Evolutionary conservation across 2,797 vertebrate genomes (phyloP), one percentile per base, ranked within the genome.

Genomic region (Cynopterus sphinx): DNA sequence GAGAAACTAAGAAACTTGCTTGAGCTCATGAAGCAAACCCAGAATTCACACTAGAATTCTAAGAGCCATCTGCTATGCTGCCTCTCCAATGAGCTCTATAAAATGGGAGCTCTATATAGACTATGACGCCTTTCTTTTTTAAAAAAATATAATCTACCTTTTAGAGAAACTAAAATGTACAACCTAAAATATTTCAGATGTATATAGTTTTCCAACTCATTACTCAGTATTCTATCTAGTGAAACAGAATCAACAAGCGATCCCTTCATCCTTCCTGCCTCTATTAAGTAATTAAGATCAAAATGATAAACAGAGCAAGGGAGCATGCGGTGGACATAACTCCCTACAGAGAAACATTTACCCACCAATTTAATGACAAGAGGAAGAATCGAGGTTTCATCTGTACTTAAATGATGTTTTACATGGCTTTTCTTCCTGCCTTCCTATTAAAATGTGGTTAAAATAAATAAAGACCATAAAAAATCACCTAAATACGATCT

Each of bases 91-190:
- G 90, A 85, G 90, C 55, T 90, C 68, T 88, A 73, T 55, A 94
- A 96, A 94, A 96, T 70, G 39, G 39, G 43, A 90, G 83, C 93
- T 97, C 95, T 91, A 87, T 90, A 95, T 67, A 94, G 87, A 94
- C 82, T 9, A 28, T 61, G 75, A 79, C 31, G 65, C 65, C 65
- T 71, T 10, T 63, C 31, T 81, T 68, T 85, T 3, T 31, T 7
- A 31, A 43, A 82, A 82, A 74, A 87, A 63, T 81, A 79, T 63
- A 51, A 41, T 46, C 43, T 57, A 82, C 63, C 49, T 77, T 94
- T 88, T 70, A 63, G 79, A 94, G 81, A 92, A 88, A 92, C 70
- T 43, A 77, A 21, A 91, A 68, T 49, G 51, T 6, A 81, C 39
- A n/a, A 87, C 75, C 85, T 68, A 21, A 81, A 93, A 91, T 16